Evolutionary conservation across 2,888 invertebrate species (phyloP), one percentile per base, ranked within the genome.

Genomic region (Dryadula phaetusa): DNA sequence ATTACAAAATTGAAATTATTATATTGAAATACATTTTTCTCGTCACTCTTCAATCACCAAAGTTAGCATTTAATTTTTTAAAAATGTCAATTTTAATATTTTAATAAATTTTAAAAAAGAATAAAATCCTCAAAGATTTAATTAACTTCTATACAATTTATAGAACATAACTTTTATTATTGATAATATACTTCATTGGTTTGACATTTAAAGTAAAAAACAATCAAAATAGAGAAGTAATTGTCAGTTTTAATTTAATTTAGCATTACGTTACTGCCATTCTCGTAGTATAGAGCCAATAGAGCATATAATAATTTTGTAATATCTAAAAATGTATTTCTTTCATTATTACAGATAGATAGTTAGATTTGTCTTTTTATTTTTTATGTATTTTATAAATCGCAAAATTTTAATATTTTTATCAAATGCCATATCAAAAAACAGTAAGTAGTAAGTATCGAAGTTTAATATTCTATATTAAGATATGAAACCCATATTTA

Each of bases 381-480:
- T 7, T 49, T 22, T 49, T 47, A 28, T 28, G 16, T 28, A 28
- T 16, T 16, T 32, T 12, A 4, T 32, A 10, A 16, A 4, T 1
- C 25, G 8, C 7, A n/a, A 25, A 58, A 44, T 60, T 16, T 28
- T n/a, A 42, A 22, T 22, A 56, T 22, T 40, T 40, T 25, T 2
- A 56, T 22, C 22, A 40, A 56, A n/a, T 62, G 61, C 53, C 47
- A 62, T 54, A n/a, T n/a, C n/a, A n/a, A n/a, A n/a, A n/a, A n/a
- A n/a, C n/a, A n/a, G 25, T 61, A 28, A 22, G 16, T 44, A 52
- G 28, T 52, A 49, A n/a, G 8, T 22, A 18, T 46, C n/a, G n/a
- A 46, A 18, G 12, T 20, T 20, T 12, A 20, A 20, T 61, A 46
- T 20, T 25, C n/a, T n/a, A n/a, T n/a, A n/a, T 58, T 40, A 22